Evolutionary conservation across 2,888 invertebrate species (phyloP), one percentile per base, ranked within the genome.

Genomic region (Thera obeliscata): DNA sequence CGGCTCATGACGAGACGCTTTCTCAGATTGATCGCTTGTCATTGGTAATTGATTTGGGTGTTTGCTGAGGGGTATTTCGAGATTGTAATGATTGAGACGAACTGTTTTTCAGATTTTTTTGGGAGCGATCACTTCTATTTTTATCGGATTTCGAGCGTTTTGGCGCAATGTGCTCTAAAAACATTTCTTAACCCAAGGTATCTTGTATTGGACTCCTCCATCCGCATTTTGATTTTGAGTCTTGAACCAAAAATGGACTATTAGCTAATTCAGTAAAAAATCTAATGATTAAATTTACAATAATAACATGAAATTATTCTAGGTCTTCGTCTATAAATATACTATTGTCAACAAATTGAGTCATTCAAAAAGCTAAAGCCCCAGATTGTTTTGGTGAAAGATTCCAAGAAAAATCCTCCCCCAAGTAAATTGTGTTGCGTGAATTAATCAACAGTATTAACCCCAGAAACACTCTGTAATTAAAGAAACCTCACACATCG

Each of bases 21-120:
- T 76, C 52, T 59, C 76, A 82, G 86, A 87, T 87, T 88, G 88
- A 91, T 90, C 84, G 78, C 76, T 74, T 71, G 70, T 73, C 76
- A 75, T 43, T 67, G 70, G 74, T 84, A 87, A 87, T 86, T 85
- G 87, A 87, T 87, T 87, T 76, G 81, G 82, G 80, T 87, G 82
- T 85, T 86, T 84, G 79, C 59, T 81, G 79, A 54, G 71, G 73
- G 74, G 72, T 70, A 75, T 73, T 68, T 73, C 71, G 50, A 56
- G 62, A 61, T 58, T 69, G 65, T 62, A 69, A 72, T 74, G 68
- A 73, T 70, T 73, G 64, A 77, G 74, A 76, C 72, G 61, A 46
- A 58, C 56, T 55, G 52, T 56, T 67, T 64, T 41, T 66, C 57
- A 67, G 64, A 60, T 71, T 67, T 56, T 65, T 67, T 33, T 9